A percentile compares a stretch with the other conserved stretches of the same genome.
These are phyloP conservation scores for Zaprionus lachaisei DNA, from an alignment of 1,140 invertebrate genomes.

Conservation along the genomic window DNA sequence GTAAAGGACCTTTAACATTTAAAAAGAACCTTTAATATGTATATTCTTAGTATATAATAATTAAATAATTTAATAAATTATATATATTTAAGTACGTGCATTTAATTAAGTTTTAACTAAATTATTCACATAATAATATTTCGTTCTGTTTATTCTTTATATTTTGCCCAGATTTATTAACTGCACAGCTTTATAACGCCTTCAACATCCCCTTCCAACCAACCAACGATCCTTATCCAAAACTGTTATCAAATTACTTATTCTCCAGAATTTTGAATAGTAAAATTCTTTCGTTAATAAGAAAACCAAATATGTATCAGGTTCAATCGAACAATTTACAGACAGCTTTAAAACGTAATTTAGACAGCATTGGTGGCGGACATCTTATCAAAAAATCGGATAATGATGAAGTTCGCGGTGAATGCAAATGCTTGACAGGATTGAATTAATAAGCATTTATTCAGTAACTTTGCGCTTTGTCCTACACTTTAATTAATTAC, in stretches of 20 bases:
- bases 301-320: slow-evolving; percentile 25
- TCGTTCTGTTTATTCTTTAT: neutral
- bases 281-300: neutral
- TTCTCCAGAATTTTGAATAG: neutral
- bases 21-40: neutral
- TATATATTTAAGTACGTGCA: neutral
- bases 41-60: neutral
- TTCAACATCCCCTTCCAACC: neutral
- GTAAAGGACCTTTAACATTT: neutral
- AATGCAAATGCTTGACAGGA: neutral
- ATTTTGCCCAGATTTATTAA: neutral
- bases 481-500: neutral
- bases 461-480: neutral
- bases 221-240: slow-evolving; percentile 7
- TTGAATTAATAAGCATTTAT: neutral
- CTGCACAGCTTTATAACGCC: neutral
- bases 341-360: slow-evolving; percentile 52
- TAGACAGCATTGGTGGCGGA: slow-evolving; percentile 71
- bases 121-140: neutral
- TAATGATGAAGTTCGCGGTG: slow-evolving; percentile 37
- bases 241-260: neutral
- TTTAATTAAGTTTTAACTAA: neutral
- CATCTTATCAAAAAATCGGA: slow-evolving; percentile 62
- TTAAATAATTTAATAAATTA: neutral
- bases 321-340: neutral